Evolutionary conservation across 1,140 invertebrate genomes (phyloP).

Genomic region (Cheumatopsyche charites): DNA sequence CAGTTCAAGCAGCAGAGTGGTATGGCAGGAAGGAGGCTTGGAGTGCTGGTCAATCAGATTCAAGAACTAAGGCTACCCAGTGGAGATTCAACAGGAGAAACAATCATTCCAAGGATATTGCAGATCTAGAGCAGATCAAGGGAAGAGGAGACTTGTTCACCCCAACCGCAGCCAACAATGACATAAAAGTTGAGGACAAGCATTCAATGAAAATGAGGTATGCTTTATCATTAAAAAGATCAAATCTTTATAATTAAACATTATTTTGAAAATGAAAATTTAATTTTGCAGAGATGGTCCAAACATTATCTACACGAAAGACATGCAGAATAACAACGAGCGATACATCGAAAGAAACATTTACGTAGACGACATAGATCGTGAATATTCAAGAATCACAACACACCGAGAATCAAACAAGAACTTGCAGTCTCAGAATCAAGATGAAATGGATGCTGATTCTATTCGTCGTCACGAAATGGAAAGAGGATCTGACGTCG

Average conservation of each 20-base stretch:
- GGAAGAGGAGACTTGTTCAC: constrained; percentile 52
- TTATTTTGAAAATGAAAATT: not conserved
- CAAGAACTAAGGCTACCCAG: constrained; percentile 68
- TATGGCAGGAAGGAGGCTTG: constrained; percentile 75
- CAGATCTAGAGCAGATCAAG: constrained; percentile 39
- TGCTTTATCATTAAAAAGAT: constrained; percentile 22
- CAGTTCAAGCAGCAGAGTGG: constrained; percentile 74
- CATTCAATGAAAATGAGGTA: constrained; percentile 59
- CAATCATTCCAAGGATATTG: constrained; percentile 57
- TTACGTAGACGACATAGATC: constrained; percentile 66
- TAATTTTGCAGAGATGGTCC: constrained; percentile 58
- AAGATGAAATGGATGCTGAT: constrained; percentile 67
- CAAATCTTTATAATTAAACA: too few species aligned
- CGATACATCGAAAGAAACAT: constrained; percentile 64
- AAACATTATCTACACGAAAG: constrained; percentile 63
- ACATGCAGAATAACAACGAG: constrained; percentile 61
- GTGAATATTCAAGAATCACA: constrained; percentile 61
- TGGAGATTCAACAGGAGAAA: constrained; percentile 77
- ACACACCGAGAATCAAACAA: constrained; percentile 58
- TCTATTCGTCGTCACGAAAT: constrained; percentile 75
- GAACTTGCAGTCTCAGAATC: constrained; percentile 56
- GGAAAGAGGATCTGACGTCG: constrained; percentile 73
- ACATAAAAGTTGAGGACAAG: constrained; percentile 58
- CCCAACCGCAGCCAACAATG: constrained; percentile 57
- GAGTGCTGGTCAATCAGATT: constrained; percentile 70